phyloP scores from a whole-genome alignment of 2,113 vertebrate species.

The Nothocercus nigrocapillus region DNA sequence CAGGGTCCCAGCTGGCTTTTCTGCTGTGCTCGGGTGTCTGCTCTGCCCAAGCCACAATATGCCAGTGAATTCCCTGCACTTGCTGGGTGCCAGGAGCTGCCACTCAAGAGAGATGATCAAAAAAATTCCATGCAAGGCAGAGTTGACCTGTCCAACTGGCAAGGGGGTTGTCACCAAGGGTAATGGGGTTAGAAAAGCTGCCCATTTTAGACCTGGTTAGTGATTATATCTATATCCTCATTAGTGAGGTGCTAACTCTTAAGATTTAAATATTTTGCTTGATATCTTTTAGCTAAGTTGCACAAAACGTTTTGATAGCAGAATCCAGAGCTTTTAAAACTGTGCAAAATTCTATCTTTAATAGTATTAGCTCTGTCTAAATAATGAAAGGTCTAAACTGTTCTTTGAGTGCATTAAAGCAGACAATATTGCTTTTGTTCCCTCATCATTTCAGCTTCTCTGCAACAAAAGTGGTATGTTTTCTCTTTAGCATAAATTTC shows the following conservation, averaged over 20 bases:
- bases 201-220: rapidly evolving
- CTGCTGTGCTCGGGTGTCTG: neutral
- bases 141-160: neutral
- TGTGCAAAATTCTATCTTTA: neutral
- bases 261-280: neutral
- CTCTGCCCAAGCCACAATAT: neutral
- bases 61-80: neutral
- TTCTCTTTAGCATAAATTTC: neutral
- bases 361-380: neutral
- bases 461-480: neutral
- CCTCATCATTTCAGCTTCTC: neutral
- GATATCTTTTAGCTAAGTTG: neutral
- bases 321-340: neutral
- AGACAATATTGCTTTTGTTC: neutral
- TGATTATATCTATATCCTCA: neutral
- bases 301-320: neutral
- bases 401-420: neutral
- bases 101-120: constrained; percentile 43
- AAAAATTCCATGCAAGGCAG: constrained; percentile 51
- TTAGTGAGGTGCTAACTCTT: neutral
- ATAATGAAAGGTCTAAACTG: neutral
- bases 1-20: neutral
- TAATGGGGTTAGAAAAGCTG: neutral
- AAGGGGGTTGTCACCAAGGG: neutral
- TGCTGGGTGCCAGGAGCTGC: neutral